phyloP scores from a whole-genome alignment of 2,113 vertebrate species.

The human (Homo sapiens) region DNA sequence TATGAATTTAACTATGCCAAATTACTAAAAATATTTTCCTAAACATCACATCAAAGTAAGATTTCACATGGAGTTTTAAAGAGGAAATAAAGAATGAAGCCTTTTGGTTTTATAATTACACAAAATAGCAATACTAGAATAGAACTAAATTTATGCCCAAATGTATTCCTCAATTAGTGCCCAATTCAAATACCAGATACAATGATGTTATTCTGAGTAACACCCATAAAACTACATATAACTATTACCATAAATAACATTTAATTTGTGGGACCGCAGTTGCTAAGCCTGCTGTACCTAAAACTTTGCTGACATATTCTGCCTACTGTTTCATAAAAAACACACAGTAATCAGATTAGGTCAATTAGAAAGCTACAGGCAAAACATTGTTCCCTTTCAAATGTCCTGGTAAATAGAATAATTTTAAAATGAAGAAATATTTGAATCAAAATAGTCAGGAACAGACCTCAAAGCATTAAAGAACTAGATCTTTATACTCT shows the following conservation, averaged over 20 bases:
- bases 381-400: slow-evolving; percentile 57
- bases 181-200: not conserved
- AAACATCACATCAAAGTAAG: not conserved
- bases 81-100: not conserved
- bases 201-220: not conserved
- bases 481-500: slow-evolving; percentile 45
- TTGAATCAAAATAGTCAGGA: slow-evolving; percentile 58
- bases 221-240: not conserved
- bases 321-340: not conserved
- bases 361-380: slow-evolving; percentile 56
- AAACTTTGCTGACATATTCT: not conserved
- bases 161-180: not conserved
- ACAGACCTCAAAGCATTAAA: slow-evolving; percentile 55
- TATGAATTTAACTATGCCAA: not conserved
- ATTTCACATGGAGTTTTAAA: not conserved
- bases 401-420: slow-evolving; percentile 27
- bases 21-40: not conserved
- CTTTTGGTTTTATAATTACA: not conserved
- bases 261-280: not conserved
- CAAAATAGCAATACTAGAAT: not conserved
- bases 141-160: not conserved
- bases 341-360: slow-evolving; percentile 12
- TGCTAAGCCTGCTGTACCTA: not conserved
- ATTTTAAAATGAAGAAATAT: slow-evolving; percentile 49
- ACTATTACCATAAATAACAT: not conserved